phyloP scores from a whole-genome alignment of 92 coral and sea anemone species.

The Parazoanthus swiftii region DNA sequence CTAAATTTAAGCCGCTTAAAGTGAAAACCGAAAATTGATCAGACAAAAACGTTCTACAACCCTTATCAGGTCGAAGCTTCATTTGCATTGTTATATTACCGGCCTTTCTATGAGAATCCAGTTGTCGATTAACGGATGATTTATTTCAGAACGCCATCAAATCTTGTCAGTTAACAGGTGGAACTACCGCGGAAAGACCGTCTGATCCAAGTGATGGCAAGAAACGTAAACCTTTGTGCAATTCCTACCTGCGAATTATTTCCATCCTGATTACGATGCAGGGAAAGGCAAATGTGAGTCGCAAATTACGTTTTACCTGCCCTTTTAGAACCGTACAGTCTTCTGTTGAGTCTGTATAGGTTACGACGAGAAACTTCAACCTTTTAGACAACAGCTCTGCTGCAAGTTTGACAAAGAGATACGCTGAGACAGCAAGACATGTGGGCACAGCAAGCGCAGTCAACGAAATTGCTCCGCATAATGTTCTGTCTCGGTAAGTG shows the following conservation, averaged over 20 bases:
- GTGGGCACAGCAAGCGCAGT: slow-evolving; percentile 24
- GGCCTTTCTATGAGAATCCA: background rate
- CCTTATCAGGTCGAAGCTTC: background rate
- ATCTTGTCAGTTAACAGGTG: slow-evolving; percentile 4
- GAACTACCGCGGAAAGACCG: slow-evolving; percentile 9
- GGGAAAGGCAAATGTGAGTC: too few species aligned
- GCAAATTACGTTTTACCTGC: background rate
- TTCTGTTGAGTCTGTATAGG: background rate
- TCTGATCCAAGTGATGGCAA: background rate
- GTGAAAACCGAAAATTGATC: background rate
- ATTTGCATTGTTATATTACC: background rate
- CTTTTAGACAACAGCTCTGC: background rate
- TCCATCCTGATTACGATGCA: background rate
- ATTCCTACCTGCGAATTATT: background rate
- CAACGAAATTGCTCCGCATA: slow-evolving; percentile 11
- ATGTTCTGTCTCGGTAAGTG: slow-evolving; percentile 26
- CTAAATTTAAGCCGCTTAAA: slow-evolving; percentile 5
- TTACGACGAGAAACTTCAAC: background rate
- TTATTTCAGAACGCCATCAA: background rate
- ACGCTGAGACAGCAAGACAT: slow-evolving; percentile 6
- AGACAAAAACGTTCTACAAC: background rate
- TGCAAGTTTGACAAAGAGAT: background rate
- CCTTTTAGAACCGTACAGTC: background rate
- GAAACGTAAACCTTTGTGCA: background rate
- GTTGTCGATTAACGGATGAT: background rate